These are phyloP conservation scores for Psophia crepitans DNA, from an alignment of 2,113 vertebrate genomes.

Conservation along the genomic window DNA sequence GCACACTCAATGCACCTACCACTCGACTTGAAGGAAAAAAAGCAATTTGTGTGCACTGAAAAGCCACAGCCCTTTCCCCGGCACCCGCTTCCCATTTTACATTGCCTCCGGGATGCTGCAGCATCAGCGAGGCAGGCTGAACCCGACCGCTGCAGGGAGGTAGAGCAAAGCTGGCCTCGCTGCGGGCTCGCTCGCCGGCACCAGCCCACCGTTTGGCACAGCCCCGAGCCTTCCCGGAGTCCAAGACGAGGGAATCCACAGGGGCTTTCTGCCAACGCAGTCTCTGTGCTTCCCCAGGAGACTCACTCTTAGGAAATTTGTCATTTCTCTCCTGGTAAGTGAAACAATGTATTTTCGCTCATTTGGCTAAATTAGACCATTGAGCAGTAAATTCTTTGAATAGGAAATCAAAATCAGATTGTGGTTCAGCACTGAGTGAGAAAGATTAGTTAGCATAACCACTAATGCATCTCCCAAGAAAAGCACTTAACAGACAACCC, in stretches of 20 bases:
- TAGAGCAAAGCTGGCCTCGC: neutral
- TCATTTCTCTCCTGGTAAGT: neutral
- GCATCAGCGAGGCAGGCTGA: neutral
- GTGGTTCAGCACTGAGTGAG: neutral
- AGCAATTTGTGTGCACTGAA: accelerated
- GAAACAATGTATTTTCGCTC: neutral
- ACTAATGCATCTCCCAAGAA: neutral
- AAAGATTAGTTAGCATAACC: neutral
- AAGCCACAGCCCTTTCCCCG: neutral
- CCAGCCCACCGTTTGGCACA: neutral
- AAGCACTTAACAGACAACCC: neutral
- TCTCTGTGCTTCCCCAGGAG: neutral
- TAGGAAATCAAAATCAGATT: neutral
- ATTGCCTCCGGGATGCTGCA: neutral
- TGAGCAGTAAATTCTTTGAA: neutral
- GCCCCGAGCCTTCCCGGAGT: neutral
- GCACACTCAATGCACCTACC: neutral
- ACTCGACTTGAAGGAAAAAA: accelerated
- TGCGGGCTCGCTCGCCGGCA: neutral
- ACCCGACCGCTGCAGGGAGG: neutral
- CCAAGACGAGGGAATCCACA: neutral
- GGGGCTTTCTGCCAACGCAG: neutral
- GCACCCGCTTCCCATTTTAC: neutral
- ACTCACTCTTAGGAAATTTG: neutral
- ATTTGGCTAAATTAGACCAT: neutral